Percentiles rank a stretch among this genome's conserved stretches.
Conservation (phyloP, 2,113 vertebrate species). For the Chaetodon auriga region DNA sequence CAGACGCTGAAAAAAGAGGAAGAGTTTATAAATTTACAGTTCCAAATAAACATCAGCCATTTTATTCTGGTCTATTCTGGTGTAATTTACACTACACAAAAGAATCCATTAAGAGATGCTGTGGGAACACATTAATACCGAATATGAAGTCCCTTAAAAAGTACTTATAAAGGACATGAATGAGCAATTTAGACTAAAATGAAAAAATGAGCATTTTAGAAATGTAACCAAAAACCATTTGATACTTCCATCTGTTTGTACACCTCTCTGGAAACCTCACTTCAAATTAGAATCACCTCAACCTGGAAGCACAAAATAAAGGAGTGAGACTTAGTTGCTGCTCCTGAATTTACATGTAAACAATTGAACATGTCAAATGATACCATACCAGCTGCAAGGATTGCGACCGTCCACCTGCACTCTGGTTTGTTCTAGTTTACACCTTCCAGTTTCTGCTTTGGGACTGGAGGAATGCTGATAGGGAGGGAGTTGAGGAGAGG, state of each 20-base stretch:
- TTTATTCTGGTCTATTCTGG: background rate
- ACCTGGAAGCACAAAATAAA: conserved; percentile 37
- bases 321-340: conserved; percentile 42
- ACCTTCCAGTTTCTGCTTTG: background rate
- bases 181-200: background rate
- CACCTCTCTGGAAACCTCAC: background rate
- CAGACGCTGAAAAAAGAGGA: background rate
- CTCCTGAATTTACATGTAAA: conserved; percentile 52
- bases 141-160: background rate
- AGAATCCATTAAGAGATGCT: background rate
- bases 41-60: background rate
- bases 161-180: no score
- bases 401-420: background rate
- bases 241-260: background rate
- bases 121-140: background rate
- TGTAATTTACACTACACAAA: background rate
- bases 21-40: background rate
- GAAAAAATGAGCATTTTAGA: background rate
- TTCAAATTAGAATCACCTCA: conserved; percentile 39
- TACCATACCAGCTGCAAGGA: conserved; percentile 2
- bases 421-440: conserved; percentile 10
- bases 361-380: conserved; percentile 26
- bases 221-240: background rate
- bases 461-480: background rate
- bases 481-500: conserved; percentile 10